Evolutionary conservation across 2,113 vertebrate genomes (phyloP).

Genomic region (Nothobranchius kuhntae): DNA sequence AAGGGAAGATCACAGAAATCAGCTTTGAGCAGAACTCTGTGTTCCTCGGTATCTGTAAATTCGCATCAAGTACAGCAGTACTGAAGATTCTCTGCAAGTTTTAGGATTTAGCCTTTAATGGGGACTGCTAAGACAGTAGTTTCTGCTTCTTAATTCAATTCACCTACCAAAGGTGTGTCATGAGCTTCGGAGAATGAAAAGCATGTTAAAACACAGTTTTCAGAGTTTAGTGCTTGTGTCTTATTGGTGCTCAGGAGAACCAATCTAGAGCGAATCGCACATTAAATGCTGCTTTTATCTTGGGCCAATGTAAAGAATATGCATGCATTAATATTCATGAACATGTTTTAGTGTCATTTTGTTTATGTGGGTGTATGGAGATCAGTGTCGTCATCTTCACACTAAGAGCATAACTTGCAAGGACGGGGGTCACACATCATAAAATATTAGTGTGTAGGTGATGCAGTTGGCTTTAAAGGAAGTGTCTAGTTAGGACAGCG

Average conservation of each 20-base stretch:
- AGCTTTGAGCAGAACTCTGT: slow-evolving; percentile 10
- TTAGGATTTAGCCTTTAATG: slow-evolving; percentile 19
- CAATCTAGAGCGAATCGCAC: slow-evolving; percentile 1
- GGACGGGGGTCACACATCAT: not conserved
- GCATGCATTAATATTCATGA: slow-evolving; percentile 18
- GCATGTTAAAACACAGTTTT: not conserved
- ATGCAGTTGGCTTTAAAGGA: not conserved
- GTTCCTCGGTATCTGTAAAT: slow-evolving; percentile 33
- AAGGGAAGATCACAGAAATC: slow-evolving; percentile 23
- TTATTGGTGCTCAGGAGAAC: not conserved
- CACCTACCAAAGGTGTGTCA: not conserved
- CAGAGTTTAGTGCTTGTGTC: not conserved
- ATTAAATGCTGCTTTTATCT: slow-evolving; percentile 14
- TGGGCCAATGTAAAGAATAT: slow-evolving; percentile 13
- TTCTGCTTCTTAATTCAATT: slow-evolving; percentile 1
- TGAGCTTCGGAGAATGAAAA: not conserved
- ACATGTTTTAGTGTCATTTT: slow-evolving; percentile 9
- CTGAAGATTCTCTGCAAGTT: slow-evolving; percentile 18
- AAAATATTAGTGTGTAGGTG: not conserved
- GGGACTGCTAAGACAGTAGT: slow-evolving; percentile 3
- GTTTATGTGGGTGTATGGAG: not conserved
- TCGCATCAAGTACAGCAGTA: slow-evolving; percentile 25
- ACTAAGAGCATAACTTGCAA: not conserved
- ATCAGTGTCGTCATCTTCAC: not conserved
- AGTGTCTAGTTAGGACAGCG: not conserved